Percentiles rank a stretch among this genome's conserved stretches.
phyloP scores from a whole-genome alignment of 2,113 vertebrate species.

The Phrynosoma platyrhinos region DNA sequence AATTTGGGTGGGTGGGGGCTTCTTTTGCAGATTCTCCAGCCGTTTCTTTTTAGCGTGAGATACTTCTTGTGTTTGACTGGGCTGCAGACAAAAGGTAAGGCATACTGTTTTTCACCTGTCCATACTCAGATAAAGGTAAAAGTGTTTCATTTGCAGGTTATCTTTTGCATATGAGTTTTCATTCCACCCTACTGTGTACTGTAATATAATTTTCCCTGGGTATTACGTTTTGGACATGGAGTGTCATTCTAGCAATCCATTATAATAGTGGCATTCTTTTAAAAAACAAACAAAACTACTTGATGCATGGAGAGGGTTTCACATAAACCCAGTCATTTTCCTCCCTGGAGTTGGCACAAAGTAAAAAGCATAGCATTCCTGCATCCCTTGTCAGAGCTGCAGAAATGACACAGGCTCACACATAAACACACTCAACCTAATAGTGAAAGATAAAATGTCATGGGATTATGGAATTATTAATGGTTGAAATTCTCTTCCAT shows the following conservation, averaged over 20 bases:
- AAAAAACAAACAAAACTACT: background rate
- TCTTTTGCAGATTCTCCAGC: constrained; percentile 73
- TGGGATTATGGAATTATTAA: background rate
- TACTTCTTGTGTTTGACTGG: constrained; percentile 67
- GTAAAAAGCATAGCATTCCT: background rate
- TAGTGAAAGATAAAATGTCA: background rate
- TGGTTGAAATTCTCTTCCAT: background rate
- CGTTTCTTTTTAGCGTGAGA: constrained; percentile 50
- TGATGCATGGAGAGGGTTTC: constrained; percentile 11
- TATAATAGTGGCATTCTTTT: background rate
- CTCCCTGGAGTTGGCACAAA: constrained; percentile 8
- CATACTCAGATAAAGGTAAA: constrained; percentile 11
- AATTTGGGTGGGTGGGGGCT: constrained; percentile 40
- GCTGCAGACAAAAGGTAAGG: constrained; percentile 76
- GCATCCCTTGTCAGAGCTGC: rapidly evolving
- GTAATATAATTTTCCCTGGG: constrained; percentile 28
- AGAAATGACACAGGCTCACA: background rate
- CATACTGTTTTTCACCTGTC: constrained; percentile 51
- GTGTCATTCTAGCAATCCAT: constrained; percentile 39
- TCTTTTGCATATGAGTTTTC: background rate
- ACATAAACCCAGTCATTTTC: constrained; percentile 16
- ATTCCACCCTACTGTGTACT: background rate
- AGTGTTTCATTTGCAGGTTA: background rate
- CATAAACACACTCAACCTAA: background rate
- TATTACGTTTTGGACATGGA: background rate